Base-by-base conservation (phyloP, 2,797 vertebrate species). In the Streptopelia turtur region DNA sequence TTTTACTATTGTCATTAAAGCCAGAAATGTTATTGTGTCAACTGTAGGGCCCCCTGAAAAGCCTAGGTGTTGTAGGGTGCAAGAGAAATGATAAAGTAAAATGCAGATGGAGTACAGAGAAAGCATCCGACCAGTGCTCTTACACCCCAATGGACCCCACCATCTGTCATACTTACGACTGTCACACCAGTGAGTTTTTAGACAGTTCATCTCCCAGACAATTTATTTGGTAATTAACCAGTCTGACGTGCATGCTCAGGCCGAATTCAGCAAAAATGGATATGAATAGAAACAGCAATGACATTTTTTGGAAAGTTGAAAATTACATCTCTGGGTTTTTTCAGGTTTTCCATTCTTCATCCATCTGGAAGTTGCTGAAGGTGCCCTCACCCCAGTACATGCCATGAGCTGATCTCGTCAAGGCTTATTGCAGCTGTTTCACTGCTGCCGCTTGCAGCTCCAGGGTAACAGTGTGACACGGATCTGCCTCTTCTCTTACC, bases 381-480 rank as follows among this genome's bases (percentile, higher is more conserved):
- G 30, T 52, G 24, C 31, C 24, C 31, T 77, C 11, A 5, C 23
- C 10, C 24, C 68, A 28, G 27, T 4, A 1, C 11, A 22, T 41
- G 14, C 5, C n/a, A 27, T n/a, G 21, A 87, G 35, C 63, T 66
- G 39, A 47, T 31, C 37, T 60, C 68, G 23, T 35, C 24, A 57
- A 63, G 18, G 33, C 9, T 66, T 47, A 30, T 13, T 55, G 61
- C 13, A 82, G 28, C n/a, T 56, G 7, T 59, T 69, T 49, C 15
- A 18, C 3, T 49, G 76, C 39, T 69, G 27, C 28, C 49, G 53
- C 37, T 6, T 57, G 47, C n/a, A 75, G 15, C 6, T 60, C 28
- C 10, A 27, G 17, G 23, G 21, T 35, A 60, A 56, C 0, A 0
- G 3, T n/a, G 9, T 41, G 39, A 53, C 5, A 4, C 4, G 7